Evolutionary conservation across 2,113 vertebrate species (phyloP).

Genomic region (Sphaerodactylus townsendi): DNA sequence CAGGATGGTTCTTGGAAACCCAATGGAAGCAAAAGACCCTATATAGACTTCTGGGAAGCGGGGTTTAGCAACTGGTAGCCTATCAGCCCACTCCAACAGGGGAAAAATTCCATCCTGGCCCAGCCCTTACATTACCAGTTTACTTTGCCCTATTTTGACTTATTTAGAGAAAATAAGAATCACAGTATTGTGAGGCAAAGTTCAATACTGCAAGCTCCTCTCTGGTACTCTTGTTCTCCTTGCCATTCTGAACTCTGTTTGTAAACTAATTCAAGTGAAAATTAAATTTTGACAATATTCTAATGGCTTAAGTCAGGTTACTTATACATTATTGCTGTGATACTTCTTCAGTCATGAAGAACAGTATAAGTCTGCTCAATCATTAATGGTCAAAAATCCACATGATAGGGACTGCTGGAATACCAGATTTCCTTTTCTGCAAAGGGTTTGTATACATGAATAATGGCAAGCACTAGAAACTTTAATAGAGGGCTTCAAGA

Average conservation of each 20-base stretch:
- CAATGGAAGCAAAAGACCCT: no score
- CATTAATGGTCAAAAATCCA: not conserved
- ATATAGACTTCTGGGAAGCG: not conserved
- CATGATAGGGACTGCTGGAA: not conserved
- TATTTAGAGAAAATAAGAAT: not conserved
- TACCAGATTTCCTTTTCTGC: no score
- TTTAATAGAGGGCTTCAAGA: not conserved
- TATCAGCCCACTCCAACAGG: not conserved
- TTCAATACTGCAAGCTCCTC: not conserved
- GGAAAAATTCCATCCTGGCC: not conserved
- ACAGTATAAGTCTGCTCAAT: not conserved
- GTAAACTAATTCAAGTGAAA: not conserved
- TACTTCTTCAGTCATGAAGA: not conserved
- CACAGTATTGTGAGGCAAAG: not conserved
- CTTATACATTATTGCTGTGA: not conserved
- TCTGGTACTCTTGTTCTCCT: not conserved
- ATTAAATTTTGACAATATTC: not conserved
- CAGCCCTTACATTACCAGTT: not conserved
- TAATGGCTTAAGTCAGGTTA: not conserved
- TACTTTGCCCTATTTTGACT: no score
- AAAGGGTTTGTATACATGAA: no score
- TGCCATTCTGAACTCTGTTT: not conserved
- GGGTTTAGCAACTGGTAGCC: not conserved
- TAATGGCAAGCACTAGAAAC: not conserved
- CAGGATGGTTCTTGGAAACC: no score